Evolutionary conservation across 2,888 invertebrate species (phyloP).

Genomic region (Cyclophora punctaria): DNA sequence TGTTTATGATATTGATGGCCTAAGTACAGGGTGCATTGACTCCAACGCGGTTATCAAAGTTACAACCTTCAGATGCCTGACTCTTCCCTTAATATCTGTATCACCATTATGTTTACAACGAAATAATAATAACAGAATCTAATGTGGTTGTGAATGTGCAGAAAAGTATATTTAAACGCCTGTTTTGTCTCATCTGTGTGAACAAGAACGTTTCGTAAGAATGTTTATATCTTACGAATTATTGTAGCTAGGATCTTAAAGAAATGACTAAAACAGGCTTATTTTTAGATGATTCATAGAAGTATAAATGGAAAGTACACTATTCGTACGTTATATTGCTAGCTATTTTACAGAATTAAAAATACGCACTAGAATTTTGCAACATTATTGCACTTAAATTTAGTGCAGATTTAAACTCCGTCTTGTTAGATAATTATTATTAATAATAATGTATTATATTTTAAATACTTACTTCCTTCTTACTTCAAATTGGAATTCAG

Average conservation of each 20-base stretch:
- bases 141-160: constrained; percentile 53
- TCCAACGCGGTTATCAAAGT: constrained; percentile 11
- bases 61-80: constrained; percentile 6
- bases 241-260: no score
- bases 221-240: constrained; percentile 6
- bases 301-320: constrained; percentile 32
- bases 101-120: constrained; percentile 42
- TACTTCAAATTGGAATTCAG: no score
- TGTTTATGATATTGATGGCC: constrained; percentile 27
- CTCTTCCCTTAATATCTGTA: constrained; percentile 8
- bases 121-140: constrained; percentile 28
- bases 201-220: constrained; percentile 23
- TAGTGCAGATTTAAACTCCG: constrained; percentile 41
- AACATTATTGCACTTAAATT: constrained; percentile 23
- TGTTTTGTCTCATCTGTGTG: constrained; percentile 10
- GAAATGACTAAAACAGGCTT: constrained; percentile 26
- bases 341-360: constrained; percentile 31
- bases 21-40: constrained; percentile 38
- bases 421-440: constrained; percentile 27
- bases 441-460: no score
- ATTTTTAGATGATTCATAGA: constrained; percentile 35
- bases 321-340: constrained; percentile 43
- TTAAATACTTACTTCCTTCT: no score
- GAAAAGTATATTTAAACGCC: constrained; percentile 24
- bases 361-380: constrained; percentile 27